phyloP scores from a whole-genome alignment of 2,113 vertebrate species.

The Pycnonotus jocosus region DNA sequence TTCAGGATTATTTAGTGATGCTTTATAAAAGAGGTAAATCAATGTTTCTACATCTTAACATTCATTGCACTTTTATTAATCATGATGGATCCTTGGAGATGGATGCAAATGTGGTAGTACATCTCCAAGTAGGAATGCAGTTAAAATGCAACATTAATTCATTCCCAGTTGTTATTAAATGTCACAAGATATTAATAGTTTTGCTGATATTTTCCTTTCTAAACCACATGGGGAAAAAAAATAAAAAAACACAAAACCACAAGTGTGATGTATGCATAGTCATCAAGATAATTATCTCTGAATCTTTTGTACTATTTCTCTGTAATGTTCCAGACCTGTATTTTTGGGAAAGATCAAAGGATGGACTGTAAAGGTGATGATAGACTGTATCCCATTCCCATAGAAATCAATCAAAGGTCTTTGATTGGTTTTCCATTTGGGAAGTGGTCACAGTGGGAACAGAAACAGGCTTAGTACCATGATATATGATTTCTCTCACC shows the following conservation, averaged over 20 bases:
- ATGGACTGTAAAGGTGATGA: not conserved
- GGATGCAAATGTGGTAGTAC: not conserved
- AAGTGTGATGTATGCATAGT: not conserved
- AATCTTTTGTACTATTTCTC: not conserved
- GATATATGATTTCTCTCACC: not conserved
- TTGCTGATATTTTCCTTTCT: slow-evolving; percentile 11
- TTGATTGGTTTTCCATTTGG: not conserved
- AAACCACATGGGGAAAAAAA: not conserved
- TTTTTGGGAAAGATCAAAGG: slow-evolving; percentile 26
- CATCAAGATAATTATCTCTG: not conserved
- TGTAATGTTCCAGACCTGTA: not conserved
- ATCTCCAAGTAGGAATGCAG: not conserved
- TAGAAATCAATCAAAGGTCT: slow-evolving; percentile 46
- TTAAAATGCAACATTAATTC: slow-evolving; percentile 12
- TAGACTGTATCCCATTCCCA: not conserved
- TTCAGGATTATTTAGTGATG: not conserved
- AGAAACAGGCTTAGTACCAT: not conserved
- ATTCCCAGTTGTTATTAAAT: slow-evolving; percentile 5
- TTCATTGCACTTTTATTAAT: not conserved
- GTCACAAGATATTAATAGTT: slow-evolving; percentile 12
- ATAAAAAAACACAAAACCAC: fast-evolving
- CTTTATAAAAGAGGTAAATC: not conserved
- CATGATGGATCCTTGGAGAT: not conserved
- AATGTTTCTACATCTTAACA: not conserved
- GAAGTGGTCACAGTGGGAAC: slow-evolving; percentile 12